Conservation (phyloP, 2,113 vertebrate species). For the Morone chrysops region DNA sequence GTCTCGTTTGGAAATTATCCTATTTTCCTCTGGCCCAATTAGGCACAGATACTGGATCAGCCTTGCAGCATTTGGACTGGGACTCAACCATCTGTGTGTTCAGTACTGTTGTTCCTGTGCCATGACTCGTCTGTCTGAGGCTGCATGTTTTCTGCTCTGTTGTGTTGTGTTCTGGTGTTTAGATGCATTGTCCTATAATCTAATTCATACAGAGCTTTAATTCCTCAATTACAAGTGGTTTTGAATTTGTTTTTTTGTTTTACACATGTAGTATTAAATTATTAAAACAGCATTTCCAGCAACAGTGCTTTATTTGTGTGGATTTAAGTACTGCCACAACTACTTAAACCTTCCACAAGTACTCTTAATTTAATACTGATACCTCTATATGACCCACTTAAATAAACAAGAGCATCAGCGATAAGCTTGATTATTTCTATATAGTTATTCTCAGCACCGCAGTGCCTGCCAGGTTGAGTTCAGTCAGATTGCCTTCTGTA, state of each 20-base stretch:
- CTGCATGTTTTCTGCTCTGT: constrained; percentile 38
- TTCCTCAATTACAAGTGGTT: neutral
- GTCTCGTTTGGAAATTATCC: constrained; percentile 67
- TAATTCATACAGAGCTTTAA: neutral
- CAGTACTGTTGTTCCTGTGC: constrained; percentile 49
- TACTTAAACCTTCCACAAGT: neutral
- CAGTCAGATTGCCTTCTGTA: no score
- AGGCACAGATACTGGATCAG: constrained; percentile 60
- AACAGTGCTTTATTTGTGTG: neutral
- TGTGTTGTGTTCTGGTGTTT: constrained; percentile 31
- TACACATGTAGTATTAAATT: neutral
- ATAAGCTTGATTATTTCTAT: no score
- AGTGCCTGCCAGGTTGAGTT: no score
- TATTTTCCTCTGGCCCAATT: constrained; percentile 61
- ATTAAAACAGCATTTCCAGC: neutral
- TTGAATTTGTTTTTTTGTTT: neutral
- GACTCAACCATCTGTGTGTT: constrained; percentile 73
- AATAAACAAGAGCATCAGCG: no score
- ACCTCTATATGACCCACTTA: no score
- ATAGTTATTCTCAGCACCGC: no score
- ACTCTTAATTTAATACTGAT: no score
- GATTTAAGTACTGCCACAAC: neutral
- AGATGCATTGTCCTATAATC: constrained; percentile 42
- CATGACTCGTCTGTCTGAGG: constrained; percentile 48
- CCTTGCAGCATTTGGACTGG: constrained; percentile 70